phyloP scores from a whole-genome alignment of 2,888 invertebrate genomes.

The Drosophila conformis region DNA sequence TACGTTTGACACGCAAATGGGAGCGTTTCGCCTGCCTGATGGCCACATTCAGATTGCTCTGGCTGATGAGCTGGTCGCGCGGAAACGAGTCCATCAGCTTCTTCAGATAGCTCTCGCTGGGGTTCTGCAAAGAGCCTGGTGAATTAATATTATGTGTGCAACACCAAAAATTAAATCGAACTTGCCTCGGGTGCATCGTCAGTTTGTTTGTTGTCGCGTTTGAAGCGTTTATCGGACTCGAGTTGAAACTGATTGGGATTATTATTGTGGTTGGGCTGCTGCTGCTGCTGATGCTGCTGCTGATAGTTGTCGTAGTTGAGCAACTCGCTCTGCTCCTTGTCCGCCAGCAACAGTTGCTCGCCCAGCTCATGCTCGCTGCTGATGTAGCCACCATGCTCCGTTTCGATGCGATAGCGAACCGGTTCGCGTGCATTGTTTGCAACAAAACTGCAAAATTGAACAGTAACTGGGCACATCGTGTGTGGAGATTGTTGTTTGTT shows the following conservation, averaged over 20 bases:
- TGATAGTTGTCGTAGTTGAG: constrained; percentile 38
- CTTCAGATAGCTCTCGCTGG: constrained; percentile 78
- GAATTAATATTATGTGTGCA: background rate
- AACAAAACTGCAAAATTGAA: constrained; percentile 58
- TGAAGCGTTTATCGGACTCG: constrained; percentile 35
- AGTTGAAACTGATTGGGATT: constrained; percentile 6
- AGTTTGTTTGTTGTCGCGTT: constrained; percentile 47
- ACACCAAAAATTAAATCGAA: fast-evolving
- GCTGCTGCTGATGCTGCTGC: background rate
- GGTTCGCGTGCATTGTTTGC: constrained; percentile 54
- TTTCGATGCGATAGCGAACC: constrained; percentile 44
- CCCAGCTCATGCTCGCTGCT: constrained; percentile 44
- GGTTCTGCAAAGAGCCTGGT: constrained; percentile 40
- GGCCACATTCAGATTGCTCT: constrained; percentile 53
- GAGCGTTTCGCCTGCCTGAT: constrained; percentile 50
- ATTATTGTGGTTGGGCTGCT: background rate
- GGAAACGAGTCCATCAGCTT: constrained; percentile 83
- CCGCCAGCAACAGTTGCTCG: constrained; percentile 31
- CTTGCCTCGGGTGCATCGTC: constrained; percentile 62
- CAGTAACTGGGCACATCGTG: constrained; percentile 17
- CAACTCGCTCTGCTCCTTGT: constrained; percentile 50
- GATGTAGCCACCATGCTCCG: constrained; percentile 34
- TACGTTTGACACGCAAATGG: constrained; percentile 81
- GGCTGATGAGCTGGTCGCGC: constrained; percentile 61
- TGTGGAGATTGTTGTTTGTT: constrained; percentile 5